These are phyloP conservation scores for Hylaea fasciaria DNA, from an alignment of 2,888 invertebrate species.

Conservation along the genomic window DNA sequence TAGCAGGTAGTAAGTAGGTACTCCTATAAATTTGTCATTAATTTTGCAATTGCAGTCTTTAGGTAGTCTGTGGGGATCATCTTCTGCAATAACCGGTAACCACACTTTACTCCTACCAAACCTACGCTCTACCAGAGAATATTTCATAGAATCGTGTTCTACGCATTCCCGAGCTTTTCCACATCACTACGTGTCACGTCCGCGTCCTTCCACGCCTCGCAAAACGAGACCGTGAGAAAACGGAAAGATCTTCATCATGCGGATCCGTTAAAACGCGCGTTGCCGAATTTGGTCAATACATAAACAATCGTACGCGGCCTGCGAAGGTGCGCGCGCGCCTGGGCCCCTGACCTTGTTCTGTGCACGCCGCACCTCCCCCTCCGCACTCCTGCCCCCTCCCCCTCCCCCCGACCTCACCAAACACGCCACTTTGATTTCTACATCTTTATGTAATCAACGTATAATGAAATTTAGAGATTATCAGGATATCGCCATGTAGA, in stretches of 20 bases:
- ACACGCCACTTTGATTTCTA: slow-evolving; percentile 67
- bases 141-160: too few relatives aligned
- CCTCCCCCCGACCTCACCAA: slow-evolving; percentile 50
- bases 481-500: slow-evolving; percentile 35
- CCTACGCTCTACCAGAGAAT: too few relatives aligned
- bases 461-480: slow-evolving; percentile 46
- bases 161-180: slow-evolving; percentile 10
- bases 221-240: slow-evolving; percentile 41
- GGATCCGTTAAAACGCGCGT: slow-evolving; percentile 38
- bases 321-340: slow-evolving; percentile 58
- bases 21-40: too few relatives aligned
- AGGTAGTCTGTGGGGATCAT: too few relatives aligned
- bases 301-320: slow-evolving; percentile 47
- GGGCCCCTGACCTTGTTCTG: slow-evolving; percentile 77
- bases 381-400: slow-evolving; percentile 44
- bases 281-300: slow-evolving; percentile 55
- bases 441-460: slow-evolving; percentile 66
- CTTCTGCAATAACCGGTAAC: too few relatives aligned
- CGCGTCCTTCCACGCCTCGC: slow-evolving; percentile 18
- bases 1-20: too few relatives aligned
- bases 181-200: slow-evolving; percentile 6
- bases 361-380: slow-evolving; percentile 57
- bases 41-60: too few relatives aligned
- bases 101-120: too few relatives aligned
- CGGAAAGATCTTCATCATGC: slow-evolving; percentile 34